These are phyloP conservation scores for Acrossocheilus fasciatus DNA, from an alignment of 2,797 vertebrate species.

Conservation along the genomic window DNA sequence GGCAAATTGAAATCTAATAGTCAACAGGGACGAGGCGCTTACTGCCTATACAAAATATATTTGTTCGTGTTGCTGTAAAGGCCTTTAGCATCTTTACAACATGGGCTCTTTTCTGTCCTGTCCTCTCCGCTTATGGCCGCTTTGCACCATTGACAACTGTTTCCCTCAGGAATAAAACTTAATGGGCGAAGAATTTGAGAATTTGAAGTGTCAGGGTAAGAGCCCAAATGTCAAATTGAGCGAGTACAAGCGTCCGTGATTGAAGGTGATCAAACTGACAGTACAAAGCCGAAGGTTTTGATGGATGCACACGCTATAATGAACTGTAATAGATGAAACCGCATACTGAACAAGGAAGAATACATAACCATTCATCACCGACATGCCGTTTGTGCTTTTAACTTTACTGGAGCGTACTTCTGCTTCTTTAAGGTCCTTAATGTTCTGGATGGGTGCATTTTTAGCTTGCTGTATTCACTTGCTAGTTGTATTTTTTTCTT, in stretches of 20 bases:
- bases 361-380: constrained; percentile 34
- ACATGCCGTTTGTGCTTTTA: constrained; percentile 28
- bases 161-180: constrained; percentile 47
- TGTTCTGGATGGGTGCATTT: background rate
- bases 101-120: constrained; percentile 7
- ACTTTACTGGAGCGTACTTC: constrained; percentile 7
- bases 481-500: background rate
- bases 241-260: constrained; percentile 19
- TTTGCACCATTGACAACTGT: constrained; percentile 40
- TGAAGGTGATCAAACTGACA: constrained; percentile 45
- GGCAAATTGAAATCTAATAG: constrained; percentile 21
- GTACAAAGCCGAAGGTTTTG: constrained; percentile 28
- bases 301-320: constrained; percentile 35
- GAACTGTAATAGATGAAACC: constrained; percentile 41
- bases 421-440: constrained; percentile 7
- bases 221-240: constrained; percentile 42
- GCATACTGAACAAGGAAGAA: constrained; percentile 16
- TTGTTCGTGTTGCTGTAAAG: constrained; percentile 10
- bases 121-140: background rate
- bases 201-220: constrained; percentile 35
- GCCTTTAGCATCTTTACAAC: constrained; percentile 14
- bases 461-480: background rate
- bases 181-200: constrained; percentile 47
- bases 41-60: constrained; percentile 28
- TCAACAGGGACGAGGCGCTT: constrained; percentile 27